These are phyloP conservation scores for Torymus aiolomorphi DNA, from an alignment of 2,888 invertebrate genomes.

Conservation along the genomic window DNA sequence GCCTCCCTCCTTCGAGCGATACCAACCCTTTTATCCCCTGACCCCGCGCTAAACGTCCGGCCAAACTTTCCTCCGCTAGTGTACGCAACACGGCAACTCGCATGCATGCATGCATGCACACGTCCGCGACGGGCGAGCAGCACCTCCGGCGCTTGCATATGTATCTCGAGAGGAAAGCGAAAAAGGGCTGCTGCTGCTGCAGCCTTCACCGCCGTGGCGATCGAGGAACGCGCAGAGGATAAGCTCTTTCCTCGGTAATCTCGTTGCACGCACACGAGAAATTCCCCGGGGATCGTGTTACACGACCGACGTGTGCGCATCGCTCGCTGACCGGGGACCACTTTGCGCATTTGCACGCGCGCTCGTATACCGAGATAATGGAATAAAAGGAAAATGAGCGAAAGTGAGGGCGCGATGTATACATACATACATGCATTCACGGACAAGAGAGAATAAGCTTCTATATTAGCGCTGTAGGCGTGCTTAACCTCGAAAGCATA, in stretches of 20 bases:
- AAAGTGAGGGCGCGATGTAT: background rate
- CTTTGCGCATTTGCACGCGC: slow-evolving; percentile 26
- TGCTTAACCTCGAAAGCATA: slow-evolving; percentile 3
- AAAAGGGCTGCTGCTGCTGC: background rate
- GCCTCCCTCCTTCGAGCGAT: too few species aligned
- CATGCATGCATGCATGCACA: background rate
- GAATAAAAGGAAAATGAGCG: slow-evolving; percentile 19
- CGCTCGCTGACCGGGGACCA: background rate
- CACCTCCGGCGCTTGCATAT: background rate
- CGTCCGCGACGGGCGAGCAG: background rate
- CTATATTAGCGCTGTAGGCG: slow-evolving; percentile 1
- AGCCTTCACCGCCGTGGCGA: background rate
- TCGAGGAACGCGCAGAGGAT: background rate
- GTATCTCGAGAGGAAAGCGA: slow-evolving; percentile 1
- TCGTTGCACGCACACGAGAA: slow-evolving; percentile 16
- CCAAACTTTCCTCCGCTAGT: slow-evolving; percentile 14
- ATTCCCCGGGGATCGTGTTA: slow-evolving; percentile 41
- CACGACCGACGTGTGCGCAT: background rate
- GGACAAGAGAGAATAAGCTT: background rate
- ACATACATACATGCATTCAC: background rate
- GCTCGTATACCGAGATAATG: slow-evolving; percentile 19
- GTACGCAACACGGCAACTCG: background rate
- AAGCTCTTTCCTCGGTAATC: slow-evolving; percentile 11
- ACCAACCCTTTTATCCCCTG: too few species aligned
- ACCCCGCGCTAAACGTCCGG: background rate